Base-by-base conservation (phyloP, 2,113 vertebrate genomes). In the Zapornia atra region DNA sequence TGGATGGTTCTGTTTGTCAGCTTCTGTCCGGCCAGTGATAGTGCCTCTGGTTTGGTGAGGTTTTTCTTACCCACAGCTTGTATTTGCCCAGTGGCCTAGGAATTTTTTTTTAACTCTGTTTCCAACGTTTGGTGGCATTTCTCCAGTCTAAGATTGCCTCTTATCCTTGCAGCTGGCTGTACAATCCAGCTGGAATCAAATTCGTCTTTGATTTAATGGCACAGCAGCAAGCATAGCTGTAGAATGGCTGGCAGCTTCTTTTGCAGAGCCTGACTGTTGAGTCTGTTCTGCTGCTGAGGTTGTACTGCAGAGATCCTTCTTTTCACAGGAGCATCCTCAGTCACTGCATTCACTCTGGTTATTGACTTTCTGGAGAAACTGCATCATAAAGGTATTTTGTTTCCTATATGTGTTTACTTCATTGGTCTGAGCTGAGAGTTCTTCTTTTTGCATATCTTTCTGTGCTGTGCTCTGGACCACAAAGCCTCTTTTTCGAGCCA, bases 1-100 rank as follows among this genome's bases (percentile, higher is more conserved):
- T 51, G 80, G 22, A 61, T 93, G 42, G 28, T n/a, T 93, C 68
- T 88, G 72, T 65, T 68, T 73, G 34, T 88, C 70, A 76, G 57
- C 26, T 75, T 73, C 48, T 91, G 25, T 89, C 61, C 70, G 46
- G 56, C 66, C 78, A 54, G 31, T 44, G 63, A 16, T 78, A 77
- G 66, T 46, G 53, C 57, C 18, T 89, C 73, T 82, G 56, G 46
- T 75, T 95, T 83, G 42, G 7, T 66, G 50, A 78, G 24, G 3
- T 0, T 11, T 70, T 53, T 89, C 81, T 63, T 29, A 53, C 82
- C 50, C 79, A 16, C 34, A 71, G 36, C 68, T 66, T 75, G 16
- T 75, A 34, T 76, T 92, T 95, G 56, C 80, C 33, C 64, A 42
- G 46, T 94, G 82, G 85, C 94, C 75, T 90, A 77, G 64, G 64